Base-by-base conservation (phyloP, 2,888 invertebrate species). In the Drosophila peninsularis region DNA sequence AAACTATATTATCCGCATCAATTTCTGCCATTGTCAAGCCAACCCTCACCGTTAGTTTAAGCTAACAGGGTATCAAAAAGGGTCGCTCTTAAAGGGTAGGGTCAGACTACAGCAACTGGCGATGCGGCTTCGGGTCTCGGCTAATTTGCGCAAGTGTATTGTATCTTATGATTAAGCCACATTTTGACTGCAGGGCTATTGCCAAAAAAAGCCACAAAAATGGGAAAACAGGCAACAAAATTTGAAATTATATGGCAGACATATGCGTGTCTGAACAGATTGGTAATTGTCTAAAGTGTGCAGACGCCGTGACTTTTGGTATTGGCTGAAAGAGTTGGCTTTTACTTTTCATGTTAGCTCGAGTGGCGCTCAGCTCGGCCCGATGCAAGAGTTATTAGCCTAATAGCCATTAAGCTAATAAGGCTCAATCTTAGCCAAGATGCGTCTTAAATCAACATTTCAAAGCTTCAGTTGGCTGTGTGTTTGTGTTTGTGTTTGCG, bases 101-200 rank as follows among this genome's bases (percentile, higher is more conserved):
- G 67, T 79, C 78, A 68, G 58, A 49, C 42, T 27, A 19, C 42
- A 45, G 62, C 44, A 45, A 44, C 21, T 70, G 45, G 47, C 44
- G 34, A 52, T 41, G 47, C 50, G 61, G 45, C 57, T 54, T 47
- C 50, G 42, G 68, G 64, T 79, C 71, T 71, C 62, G 65, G 66
- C 81, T 80, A 80, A 80, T 80, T 81, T 81, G 78, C 67, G 64
- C 75, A 70, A 71, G 57, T 49, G 65, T 68, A 19, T 53, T 70
- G 71, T 63, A 75, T 65, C 75, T 75, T 78, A 75, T 78, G 82
- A 80, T 80, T 81, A 80, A 75, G 75, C 82, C 66, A 69, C 78
- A 80, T 81, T 81, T 78, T 65, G 71, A 60, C 67, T 65, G 63
- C 62, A 36, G 57, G 73, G 42, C 63, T 47, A 63, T 72, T 71